Evolutionary conservation across 2,113 vertebrate species (phyloP).

Genomic region (Alexandromys fortis): DNA sequence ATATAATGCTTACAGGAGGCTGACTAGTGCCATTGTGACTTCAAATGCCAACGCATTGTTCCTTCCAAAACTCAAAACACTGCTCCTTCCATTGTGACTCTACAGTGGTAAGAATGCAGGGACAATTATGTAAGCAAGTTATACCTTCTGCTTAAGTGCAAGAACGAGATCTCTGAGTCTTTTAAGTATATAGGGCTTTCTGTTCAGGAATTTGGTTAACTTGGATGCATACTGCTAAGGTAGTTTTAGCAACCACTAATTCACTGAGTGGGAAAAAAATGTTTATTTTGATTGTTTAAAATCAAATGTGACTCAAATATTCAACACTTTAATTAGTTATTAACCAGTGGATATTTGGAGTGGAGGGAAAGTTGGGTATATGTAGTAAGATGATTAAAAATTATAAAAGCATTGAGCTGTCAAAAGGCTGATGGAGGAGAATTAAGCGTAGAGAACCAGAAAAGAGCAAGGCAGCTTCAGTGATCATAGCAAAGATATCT

Average conservation of each 20-base stretch:
- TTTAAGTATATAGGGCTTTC: neutral
- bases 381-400: neutral
- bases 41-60: neutral
- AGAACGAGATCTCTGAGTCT: neutral
- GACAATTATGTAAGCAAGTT: neutral
- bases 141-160: neutral
- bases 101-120: neutral
- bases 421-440: neutral
- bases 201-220: neutral
- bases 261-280: neutral
- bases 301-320: neutral
- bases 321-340: neutral
- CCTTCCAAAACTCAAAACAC: neutral
- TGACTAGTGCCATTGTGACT: neutral
- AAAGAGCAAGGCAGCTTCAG: neutral
- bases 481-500: neutral
- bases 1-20: neutral
- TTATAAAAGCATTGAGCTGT: neutral
- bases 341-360: neutral
- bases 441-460: neutral
- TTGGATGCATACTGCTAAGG: neutral
- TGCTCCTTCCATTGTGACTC: neutral
- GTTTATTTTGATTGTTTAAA: conserved; percentile 29
- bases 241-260: neutral
- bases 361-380: neutral